Evolutionary conservation across 2,797 vertebrate species (phyloP), one percentile per base, ranked within the genome.

Genomic region (Myoxocephalus aenaeus): DNA sequence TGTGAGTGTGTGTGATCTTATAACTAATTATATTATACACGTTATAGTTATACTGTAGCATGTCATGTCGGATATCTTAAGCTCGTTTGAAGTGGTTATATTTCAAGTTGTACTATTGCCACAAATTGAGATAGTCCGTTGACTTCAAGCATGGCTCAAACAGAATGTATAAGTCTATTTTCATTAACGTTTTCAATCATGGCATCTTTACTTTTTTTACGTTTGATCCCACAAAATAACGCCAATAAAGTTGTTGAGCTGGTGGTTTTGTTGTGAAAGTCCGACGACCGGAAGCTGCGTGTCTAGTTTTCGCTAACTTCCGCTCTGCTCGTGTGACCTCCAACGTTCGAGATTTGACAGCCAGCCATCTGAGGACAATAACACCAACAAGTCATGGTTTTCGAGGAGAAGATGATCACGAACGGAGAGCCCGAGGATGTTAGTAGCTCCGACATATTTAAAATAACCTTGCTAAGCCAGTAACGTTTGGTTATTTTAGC

Each of bases 381-480:
- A 2, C 32, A 7, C 1, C 18, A 0, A 18, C 0, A 18, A 87
- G 88, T 63, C 65, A 96, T 96, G 95, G 95, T 94, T 80, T 91
- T 92, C 25, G 95, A 95, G 54, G 92, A 95, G 65, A 95, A 95
- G 85, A 92, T 92, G 94, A 93, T 95, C 51, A 46, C 69, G 58
- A 95, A 94, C 77, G 95, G 94, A 81, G 94, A 95, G 38, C 95
- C 95, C 13, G 94, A 95, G 0, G 92, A 94, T 65, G 93, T 93
- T 9, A 78, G 82, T 65, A 51, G 14, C 11, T 32, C 50, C 10
- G 29, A 8, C 6, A 17, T 3, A 46, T 51, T 59, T 5, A 36
- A 5, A 1, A 25, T 1, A 25, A 46, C 27, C 25, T 2, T n/a
- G 0, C 7, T 13, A 3, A 4, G 1, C 13, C n/a, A 2, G 3